A percentile compares a stretch with the other conserved stretches of the same genome.
These are phyloP conservation scores for Stegodyphus dumicola DNA, from an alignment of 1,140 invertebrate genomes.

Conservation along the genomic window DNA sequence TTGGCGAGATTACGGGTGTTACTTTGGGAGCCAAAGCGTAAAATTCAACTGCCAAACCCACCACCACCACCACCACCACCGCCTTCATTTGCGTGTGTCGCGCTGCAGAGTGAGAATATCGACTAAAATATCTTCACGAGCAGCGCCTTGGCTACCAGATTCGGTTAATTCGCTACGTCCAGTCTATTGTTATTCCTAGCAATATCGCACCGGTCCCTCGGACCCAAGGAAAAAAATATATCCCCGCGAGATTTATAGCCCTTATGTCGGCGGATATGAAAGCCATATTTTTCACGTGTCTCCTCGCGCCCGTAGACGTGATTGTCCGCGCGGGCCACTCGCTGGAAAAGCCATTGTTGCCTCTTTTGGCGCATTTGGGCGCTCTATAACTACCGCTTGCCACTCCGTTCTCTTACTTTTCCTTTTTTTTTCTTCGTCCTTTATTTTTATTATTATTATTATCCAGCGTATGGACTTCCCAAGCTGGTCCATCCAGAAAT, in stretches of 20 bases:
- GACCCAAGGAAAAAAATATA: too few relatives aligned
- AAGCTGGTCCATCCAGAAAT: conserved; percentile 47
- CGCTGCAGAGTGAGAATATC: too few relatives aligned
- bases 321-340: conserved; percentile 27
- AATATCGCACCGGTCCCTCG: conserved; percentile 52
- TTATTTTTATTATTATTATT: conserved; percentile 16
- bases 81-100: too few relatives aligned
- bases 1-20: too few relatives aligned
- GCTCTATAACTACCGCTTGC: conserved; percentile 2
- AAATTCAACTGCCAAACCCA: too few relatives aligned
- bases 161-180: conserved; percentile 42
- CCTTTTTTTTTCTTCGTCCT: background rate
- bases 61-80: too few relatives aligned
- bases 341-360: conserved; percentile 40
- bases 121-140: too few relatives aligned
- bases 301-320: conserved; percentile 40
- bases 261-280: conserved; percentile 61
- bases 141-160: too few relatives aligned
- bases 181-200: conserved; percentile 7
- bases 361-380: conserved; percentile 40
- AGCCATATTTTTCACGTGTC: conserved; percentile 51
- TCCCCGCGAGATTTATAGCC: conserved; percentile 49
- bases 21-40: too few relatives aligned
- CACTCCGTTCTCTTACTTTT: conserved; percentile 7
- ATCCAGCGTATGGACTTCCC: conserved; percentile 42